Evolutionary conservation across 2,113 vertebrate genomes (phyloP).

Genomic region (Athene noctua): DNA sequence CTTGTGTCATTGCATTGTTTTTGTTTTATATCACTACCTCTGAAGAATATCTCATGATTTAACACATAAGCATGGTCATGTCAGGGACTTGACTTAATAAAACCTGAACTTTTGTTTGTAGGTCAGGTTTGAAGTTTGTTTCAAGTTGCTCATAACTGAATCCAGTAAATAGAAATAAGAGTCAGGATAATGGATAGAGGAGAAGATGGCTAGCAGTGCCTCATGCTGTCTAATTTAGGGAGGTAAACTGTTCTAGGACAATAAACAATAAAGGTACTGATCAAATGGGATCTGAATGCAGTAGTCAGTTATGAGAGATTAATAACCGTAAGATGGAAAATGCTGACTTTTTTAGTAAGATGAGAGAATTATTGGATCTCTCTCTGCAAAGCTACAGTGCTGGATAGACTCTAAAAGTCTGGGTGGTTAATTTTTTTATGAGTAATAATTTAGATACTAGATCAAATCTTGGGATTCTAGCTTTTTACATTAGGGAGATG

Average conservation of each 20-base stretch:
- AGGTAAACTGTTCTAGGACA: not conserved
- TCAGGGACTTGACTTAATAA: not conserved
- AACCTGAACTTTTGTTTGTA: not conserved
- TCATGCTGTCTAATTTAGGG: not conserved
- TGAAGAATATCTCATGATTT: not conserved
- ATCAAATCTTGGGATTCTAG: not conserved
- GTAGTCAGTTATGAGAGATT: not conserved
- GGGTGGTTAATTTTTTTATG: not conserved
- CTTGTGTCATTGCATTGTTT: not conserved
- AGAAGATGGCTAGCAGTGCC: not conserved
- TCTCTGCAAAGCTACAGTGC: not conserved
- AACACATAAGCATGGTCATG: not conserved
- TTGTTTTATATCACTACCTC: not conserved
- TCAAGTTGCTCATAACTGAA: not conserved
- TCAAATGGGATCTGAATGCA: not conserved
- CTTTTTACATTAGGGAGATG: not conserved
- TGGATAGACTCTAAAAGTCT: not conserved
- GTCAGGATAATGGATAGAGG: not conserved
- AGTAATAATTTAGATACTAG: not conserved
- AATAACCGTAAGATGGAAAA: not conserved
- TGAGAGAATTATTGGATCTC: not conserved
- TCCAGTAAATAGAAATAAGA: not conserved
- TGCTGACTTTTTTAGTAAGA: not conserved
- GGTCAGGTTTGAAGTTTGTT: not conserved
- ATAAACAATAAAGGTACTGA: not conserved